Percentiles rank a stretch among this genome's conserved stretches.
These are phyloP conservation scores for Drosophila infuscata DNA, from an alignment of 2,888 invertebrate species.

Conservation along the genomic window DNA sequence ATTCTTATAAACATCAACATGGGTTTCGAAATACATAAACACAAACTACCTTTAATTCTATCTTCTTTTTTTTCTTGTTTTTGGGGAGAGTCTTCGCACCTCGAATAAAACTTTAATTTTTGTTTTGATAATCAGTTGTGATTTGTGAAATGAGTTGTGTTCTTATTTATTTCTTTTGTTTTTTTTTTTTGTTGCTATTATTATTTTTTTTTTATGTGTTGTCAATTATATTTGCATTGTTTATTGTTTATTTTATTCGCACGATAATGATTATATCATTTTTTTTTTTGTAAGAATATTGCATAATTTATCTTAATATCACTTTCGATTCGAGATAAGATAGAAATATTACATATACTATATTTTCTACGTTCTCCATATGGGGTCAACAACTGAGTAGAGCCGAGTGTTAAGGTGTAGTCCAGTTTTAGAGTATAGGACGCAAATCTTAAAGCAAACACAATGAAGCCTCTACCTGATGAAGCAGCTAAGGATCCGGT, in stretches of 20 bases:
- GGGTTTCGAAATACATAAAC: background rate
- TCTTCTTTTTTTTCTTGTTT: background rate
- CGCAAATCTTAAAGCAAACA: constrained; percentile 49
- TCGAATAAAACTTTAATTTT: background rate
- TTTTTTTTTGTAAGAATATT: background rate
- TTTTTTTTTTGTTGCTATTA: background rate
- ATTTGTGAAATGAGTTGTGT: background rate
- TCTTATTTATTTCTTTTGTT: background rate
- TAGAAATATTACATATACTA: background rate
- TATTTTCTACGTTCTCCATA: background rate
- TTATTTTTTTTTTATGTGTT: background rate
- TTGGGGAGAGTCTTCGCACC: background rate
- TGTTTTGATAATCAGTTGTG: background rate
- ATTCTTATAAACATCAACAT: constrained; percentile 21
- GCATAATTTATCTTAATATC: background rate
- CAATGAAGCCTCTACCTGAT: constrained; percentile 49
- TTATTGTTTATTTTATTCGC: background rate
- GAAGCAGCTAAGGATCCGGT: constrained; percentile 37
- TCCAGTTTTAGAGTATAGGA: constrained; percentile 19
- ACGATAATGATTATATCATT: background rate
- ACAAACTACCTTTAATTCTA: background rate
- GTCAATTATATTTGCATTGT: background rate
- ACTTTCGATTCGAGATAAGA: background rate
- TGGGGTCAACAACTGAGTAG: background rate
- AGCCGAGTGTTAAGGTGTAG: constrained; percentile 9